Evolutionary conservation across 2,888 invertebrate species (phyloP), one percentile per base, ranked within the genome.

Genomic region (Melipona bicolor): DNA sequence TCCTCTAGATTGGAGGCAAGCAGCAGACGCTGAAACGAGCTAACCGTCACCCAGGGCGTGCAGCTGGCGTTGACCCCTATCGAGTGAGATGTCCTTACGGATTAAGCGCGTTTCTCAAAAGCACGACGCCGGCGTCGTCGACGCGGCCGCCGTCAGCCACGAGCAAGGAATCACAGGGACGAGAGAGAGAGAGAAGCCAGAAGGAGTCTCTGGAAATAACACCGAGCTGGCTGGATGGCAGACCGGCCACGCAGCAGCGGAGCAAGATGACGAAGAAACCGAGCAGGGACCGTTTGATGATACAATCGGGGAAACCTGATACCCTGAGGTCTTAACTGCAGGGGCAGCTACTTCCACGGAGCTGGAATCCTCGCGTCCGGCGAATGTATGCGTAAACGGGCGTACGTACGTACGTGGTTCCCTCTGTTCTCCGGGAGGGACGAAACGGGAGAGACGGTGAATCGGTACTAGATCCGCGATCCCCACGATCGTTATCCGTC

Each of bases 251-350:
- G 62, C 62, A 54, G 62, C 62, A 54, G 32, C 67, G 43, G 75
- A 70, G 75, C 73, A 81, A 87, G 87, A 87, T 88, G 90, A 86
- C 87, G 85, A 86, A 88, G 90, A 91, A 91, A 91, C 90, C 90
- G 88, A 87, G 84, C 89, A 86, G 87, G 87, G 86, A 85, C 85
- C 81, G 89, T 92, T 91, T 92, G 91, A 92, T 88, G 92, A 92
- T 92, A 92, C 89, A 92, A 92, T 92, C 92, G 91, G 87, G 89
- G 92, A 92, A 92, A 92, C 91, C 88, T 92, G 91, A 92, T 92
- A 92, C 90, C 86, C 87, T 88, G 90, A 92, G 91, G 92, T 92
- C 92, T 93, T 92, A 93, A 93, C 93, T 92, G 91, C 91, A 88
- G 88, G 86, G 91, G 88, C 90, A 89, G 90, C 91, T 91, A 89